Evolutionary conservation across 2,113 vertebrate species (phyloP).

Genomic region (Hippolais icterina): DNA sequence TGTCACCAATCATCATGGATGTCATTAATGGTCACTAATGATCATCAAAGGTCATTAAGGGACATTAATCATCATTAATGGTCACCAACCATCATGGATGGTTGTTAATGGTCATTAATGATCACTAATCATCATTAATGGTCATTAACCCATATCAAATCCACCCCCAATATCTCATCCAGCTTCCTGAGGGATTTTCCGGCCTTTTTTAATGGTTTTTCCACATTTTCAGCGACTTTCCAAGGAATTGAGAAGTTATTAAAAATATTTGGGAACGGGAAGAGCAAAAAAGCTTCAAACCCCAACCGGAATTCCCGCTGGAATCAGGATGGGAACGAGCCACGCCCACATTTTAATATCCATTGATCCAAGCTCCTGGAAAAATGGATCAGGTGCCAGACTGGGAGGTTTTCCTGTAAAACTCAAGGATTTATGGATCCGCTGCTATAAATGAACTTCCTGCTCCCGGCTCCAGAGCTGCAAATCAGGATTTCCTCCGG

Average conservation of each 20-base stretch:
- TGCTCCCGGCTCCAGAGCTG: rapidly evolving
- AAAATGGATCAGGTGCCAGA: neutral
- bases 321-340: neutral
- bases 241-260: neutral
- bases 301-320: rapidly evolving
- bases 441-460: neutral
- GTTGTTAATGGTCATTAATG: neutral
- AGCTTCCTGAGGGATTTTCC: neutral
- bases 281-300: neutral
- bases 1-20: neutral
- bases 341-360: neutral
- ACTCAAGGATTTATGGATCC: neutral
- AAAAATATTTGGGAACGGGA: neutral
- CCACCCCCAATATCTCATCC: neutral
- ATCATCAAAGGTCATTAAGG: rapidly evolving
- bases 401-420: neutral
- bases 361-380: neutral
- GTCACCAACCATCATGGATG: too few species aligned
- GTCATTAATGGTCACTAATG: rapidly evolving
- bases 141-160: neutral
- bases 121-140: neutral
- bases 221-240: rapidly evolving
- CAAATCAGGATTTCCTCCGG: neutral
- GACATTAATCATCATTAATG: neutral
- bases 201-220: rapidly evolving